These are phyloP conservation scores for Hypotaenidia okinawae DNA, from an alignment of 2,797 vertebrate species.

Conservation along the genomic window DNA sequence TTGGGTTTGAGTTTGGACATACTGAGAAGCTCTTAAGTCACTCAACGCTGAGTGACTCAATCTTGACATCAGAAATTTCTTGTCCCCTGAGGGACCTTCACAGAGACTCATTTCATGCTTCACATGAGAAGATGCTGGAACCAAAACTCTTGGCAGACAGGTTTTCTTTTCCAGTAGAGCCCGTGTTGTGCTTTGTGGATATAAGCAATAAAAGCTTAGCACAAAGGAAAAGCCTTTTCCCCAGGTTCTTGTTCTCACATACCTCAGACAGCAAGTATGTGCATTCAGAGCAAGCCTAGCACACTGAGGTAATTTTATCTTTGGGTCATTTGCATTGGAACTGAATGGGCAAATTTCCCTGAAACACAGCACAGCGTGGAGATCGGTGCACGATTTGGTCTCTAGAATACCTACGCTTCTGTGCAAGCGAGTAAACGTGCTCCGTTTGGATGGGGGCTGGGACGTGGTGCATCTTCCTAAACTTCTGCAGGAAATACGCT, in stretches of 20 bases:
- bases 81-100: not conserved
- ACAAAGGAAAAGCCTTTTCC: conserved; percentile 22
- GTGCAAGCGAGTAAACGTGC: not conserved
- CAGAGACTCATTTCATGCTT: conserved; percentile 9
- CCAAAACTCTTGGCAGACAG: conserved; percentile 23
- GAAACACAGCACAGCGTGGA: not conserved
- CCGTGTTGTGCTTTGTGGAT: not conserved
- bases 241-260: conserved; percentile 9
- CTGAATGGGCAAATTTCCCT: not conserved
- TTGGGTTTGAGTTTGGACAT: not conserved
- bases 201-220: not conserved
- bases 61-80: conserved; percentile 19
- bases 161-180: conserved; percentile 16
- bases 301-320: conserved; percentile 17
- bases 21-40: not conserved
- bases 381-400: not conserved
- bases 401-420: not conserved
- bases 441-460: not conserved
- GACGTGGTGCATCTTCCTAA: not conserved
- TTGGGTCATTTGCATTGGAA: conserved; percentile 17
- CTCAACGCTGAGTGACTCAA: not conserved
- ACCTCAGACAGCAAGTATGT: conserved; percentile 19
- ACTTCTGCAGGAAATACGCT: not conserved
- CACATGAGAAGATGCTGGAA: conserved; percentile 6
- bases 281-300: not conserved